A percentile compares a stretch with the other conserved stretches of the same genome.
These are phyloP conservation scores for Dryobota labecula DNA, from an alignment of 2,888 invertebrate genomes.

Conservation along the genomic window DNA sequence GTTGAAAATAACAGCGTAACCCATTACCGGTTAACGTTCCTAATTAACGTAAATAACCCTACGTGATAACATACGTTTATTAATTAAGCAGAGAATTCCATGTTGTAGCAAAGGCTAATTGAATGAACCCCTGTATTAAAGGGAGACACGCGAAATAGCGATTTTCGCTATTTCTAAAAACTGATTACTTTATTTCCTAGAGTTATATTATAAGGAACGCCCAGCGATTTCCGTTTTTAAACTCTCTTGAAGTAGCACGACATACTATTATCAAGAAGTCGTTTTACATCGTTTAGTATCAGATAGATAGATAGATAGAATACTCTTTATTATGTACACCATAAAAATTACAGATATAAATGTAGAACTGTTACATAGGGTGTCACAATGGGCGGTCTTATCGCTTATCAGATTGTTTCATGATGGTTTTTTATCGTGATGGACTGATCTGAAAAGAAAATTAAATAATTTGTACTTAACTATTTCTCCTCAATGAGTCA, in stretches of 20 bases:
- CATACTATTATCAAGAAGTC: background rate
- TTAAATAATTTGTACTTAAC: background rate
- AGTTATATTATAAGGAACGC: constrained; percentile 47
- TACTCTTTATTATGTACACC: too few relatives aligned
- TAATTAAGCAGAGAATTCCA: constrained; percentile 60
- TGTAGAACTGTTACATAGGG: too few relatives aligned
- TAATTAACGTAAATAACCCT: constrained; percentile 56
- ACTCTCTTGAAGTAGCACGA: constrained; percentile 6
- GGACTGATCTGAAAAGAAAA: background rate
- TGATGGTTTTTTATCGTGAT: background rate
- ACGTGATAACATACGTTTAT: constrained; percentile 53
- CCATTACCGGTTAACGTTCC: constrained; percentile 45
- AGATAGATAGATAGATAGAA: too few relatives aligned
- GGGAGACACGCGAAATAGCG: constrained; percentile 76
- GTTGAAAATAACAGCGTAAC: constrained; percentile 48
- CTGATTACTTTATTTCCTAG: constrained; percentile 70
- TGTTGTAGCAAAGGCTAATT: constrained; percentile 60
- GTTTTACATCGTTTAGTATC: background rate
- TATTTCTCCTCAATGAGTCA: background rate
- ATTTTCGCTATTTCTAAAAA: constrained; percentile 73
- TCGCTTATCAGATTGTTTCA: background rate
- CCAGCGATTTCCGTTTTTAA: constrained; percentile 33
- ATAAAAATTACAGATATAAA: too few relatives aligned
- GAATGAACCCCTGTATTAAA: constrained; percentile 62
- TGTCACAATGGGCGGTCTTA: too few relatives aligned